A percentile compares a stretch with the other conserved stretches of the same genome.
These are phyloP conservation scores for Oncopodura yosiiana DNA, from an alignment of 1,140 invertebrate species.

Conservation along the genomic window DNA sequence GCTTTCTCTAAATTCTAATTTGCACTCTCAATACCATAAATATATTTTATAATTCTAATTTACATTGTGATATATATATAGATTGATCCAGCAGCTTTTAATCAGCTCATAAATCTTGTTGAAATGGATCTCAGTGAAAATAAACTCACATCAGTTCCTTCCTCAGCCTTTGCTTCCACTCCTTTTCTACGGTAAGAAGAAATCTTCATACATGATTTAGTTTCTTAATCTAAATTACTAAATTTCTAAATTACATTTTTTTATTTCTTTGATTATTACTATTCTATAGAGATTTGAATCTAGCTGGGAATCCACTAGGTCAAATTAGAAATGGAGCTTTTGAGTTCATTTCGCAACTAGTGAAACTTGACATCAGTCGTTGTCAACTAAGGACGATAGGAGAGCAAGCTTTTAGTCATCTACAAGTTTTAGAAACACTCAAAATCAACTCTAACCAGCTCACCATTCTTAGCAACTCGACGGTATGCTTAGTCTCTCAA, in stretches of 20 bases:
- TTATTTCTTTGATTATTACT: slow-evolving; percentile 3
- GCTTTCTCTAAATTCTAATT: too few species aligned
- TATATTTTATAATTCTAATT: too few species aligned
- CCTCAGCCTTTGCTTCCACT: slow-evolving; percentile 61
- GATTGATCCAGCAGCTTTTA: slow-evolving; percentile 73
- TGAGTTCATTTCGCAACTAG: slow-evolving; percentile 57
- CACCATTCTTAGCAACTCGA: slow-evolving; percentile 47
- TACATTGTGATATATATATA: too few species aligned
- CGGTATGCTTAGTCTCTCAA: slow-evolving; percentile 26
- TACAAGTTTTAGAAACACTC: slow-evolving; percentile 65
- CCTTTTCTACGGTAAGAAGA: slow-evolving; percentile 53
- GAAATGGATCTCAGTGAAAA: slow-evolving; percentile 79
- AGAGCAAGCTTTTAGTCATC: slow-evolving; percentile 62
- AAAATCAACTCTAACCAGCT: slow-evolving; percentile 72
- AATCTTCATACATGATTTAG: slow-evolving; percentile 1
- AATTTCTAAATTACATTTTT: neutral
- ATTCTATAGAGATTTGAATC: slow-evolving; percentile 51
- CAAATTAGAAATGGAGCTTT: slow-evolving; percentile 68
- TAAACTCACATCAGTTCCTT: slow-evolving; percentile 63
- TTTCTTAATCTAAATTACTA: neutral
- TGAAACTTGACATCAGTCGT: slow-evolving; percentile 72
- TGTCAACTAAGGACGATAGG: slow-evolving; percentile 67
- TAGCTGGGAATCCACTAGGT: slow-evolving; percentile 69
- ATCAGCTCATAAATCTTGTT: slow-evolving; percentile 72
- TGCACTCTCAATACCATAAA: too few species aligned